Conservation (phyloP, 1,140 invertebrate species). For the Bicyclus anynana region DNA sequence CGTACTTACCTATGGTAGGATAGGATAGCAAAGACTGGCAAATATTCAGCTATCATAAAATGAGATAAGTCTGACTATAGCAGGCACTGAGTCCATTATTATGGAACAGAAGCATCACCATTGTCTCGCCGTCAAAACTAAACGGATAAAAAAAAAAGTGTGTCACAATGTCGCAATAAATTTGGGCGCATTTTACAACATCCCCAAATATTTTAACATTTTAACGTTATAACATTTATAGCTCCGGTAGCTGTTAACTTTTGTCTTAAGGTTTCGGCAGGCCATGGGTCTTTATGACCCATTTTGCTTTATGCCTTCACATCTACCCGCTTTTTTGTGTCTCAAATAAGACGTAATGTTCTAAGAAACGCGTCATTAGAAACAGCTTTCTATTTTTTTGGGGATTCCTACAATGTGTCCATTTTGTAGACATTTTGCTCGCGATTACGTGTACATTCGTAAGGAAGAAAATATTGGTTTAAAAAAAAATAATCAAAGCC, state of each 20-base stretch:
- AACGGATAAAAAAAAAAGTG: slow-evolving; percentile 55
- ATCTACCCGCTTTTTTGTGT: slow-evolving; percentile 57
- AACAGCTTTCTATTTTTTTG: slow-evolving; percentile 60
- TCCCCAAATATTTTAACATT: slow-evolving; percentile 53
- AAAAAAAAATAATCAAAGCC: too few relatives aligned
- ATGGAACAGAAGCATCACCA: slow-evolving; percentile 51
- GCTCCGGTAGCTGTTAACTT: slow-evolving; percentile 55
- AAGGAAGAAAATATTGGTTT: too few relatives aligned
- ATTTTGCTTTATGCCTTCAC: slow-evolving; percentile 59
- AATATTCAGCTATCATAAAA: too few relatives aligned
- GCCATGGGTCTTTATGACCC: slow-evolving; percentile 52
- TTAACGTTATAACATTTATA: slow-evolving; percentile 5
- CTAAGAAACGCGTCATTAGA: slow-evolving; percentile 68
- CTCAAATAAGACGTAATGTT: slow-evolving; percentile 74
- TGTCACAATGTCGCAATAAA: slow-evolving; percentile 65
- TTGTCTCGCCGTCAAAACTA: slow-evolving; percentile 59
- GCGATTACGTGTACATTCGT: too few relatives aligned
- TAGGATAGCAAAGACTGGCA: too few relatives aligned
- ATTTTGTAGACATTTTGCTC: slow-evolving; percentile 74
- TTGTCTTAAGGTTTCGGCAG: slow-evolving; percentile 51
- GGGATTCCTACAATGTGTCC: slow-evolving; percentile 59
- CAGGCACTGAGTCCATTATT: slow-evolving; percentile 46
- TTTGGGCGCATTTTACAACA: slow-evolving; percentile 50
- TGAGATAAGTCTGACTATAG: too few relatives aligned
- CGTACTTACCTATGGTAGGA: too few relatives aligned